Percentiles rank a stretch among this genome's conserved stretches.
These are phyloP conservation scores for Aricia agestis DNA, from an alignment of 1,140 invertebrate genomes.

Conservation along the genomic window DNA sequence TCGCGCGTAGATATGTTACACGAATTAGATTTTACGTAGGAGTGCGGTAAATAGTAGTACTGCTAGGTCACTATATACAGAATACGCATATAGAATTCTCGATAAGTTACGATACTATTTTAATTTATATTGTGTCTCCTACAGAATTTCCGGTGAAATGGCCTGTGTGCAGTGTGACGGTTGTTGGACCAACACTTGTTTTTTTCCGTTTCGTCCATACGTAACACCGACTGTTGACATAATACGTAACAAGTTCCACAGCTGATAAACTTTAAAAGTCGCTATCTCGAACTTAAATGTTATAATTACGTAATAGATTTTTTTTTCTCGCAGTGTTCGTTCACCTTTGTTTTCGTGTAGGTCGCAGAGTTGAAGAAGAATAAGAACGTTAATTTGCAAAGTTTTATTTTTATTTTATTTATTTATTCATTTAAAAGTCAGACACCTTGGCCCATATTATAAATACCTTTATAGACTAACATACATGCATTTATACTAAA, in stretches of 20 bases:
- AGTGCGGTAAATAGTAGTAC: no score
- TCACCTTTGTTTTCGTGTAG: background rate
- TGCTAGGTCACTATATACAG: no score
- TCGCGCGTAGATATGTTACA: no score
- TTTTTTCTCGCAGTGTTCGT: background rate
- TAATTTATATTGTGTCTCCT: background rate
- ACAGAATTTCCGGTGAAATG: slow-evolving; percentile 9
- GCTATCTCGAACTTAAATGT: background rate
- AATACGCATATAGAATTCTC: no score
- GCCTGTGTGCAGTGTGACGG: background rate
- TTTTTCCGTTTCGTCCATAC: slow-evolving; percentile 2
- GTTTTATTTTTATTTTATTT: no score
- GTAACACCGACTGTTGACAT: background rate
- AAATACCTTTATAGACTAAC: no score
- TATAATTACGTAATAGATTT: background rate
- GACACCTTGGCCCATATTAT: no score
- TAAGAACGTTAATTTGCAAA: no score
- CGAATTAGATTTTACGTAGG: no score
- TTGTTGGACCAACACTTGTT: background rate
- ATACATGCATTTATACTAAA: no score
- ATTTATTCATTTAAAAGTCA: no score
- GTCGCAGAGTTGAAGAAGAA: background rate
- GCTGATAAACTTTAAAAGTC: background rate
- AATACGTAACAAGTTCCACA: background rate
- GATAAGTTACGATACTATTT: no score